A percentile compares a stretch with the other conserved stretches of the same genome.
phyloP scores from a whole-genome alignment of 2,888 invertebrate species.

The Cremastobaeus sp. region DNA sequence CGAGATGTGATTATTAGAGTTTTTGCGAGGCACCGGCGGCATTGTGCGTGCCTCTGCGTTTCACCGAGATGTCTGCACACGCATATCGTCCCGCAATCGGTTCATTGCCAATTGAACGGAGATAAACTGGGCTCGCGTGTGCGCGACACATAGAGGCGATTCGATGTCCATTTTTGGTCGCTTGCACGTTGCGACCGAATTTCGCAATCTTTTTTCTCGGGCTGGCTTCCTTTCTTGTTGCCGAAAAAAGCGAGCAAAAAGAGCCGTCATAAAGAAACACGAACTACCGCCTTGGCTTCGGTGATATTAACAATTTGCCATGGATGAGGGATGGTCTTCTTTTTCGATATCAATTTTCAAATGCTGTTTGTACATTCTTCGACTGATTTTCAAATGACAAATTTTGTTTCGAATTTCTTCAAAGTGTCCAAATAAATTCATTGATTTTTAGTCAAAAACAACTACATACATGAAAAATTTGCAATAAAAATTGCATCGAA shows the following conservation, averaged over 20 bases:
- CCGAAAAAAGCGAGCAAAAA: conserved; percentile 17
- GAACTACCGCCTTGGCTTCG: too few relatives aligned
- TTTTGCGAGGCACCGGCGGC: conserved; percentile 10
- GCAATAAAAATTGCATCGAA: too few relatives aligned
- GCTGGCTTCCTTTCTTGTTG: conserved; percentile 8
- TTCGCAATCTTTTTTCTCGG: conserved; percentile 39
- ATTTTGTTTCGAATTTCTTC: too few relatives aligned
- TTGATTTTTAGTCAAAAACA: too few relatives aligned
- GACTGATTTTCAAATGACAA: too few relatives aligned
- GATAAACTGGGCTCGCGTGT: conserved; percentile 29
- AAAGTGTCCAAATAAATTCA: too few relatives aligned
- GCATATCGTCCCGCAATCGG: conserved; percentile 20
- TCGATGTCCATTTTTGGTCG: conserved; percentile 54
- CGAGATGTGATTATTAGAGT: conserved; percentile 22
- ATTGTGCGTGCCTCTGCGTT: neutral
- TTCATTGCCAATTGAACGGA: conserved; percentile 33
- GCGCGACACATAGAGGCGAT: conserved; percentile 38
- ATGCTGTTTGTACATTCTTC: too few relatives aligned
- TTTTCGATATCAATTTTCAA: too few relatives aligned
- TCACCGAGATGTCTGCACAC: conserved; percentile 12
- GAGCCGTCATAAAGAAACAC: too few relatives aligned
- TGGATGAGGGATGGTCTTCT: too few relatives aligned
- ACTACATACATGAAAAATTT: too few relatives aligned
- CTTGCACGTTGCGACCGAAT: conserved; percentile 39
- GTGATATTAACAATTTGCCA: too few relatives aligned